Conservation (phyloP, 2,888 invertebrate genomes). For the Drosophila vallismaia region DNA sequence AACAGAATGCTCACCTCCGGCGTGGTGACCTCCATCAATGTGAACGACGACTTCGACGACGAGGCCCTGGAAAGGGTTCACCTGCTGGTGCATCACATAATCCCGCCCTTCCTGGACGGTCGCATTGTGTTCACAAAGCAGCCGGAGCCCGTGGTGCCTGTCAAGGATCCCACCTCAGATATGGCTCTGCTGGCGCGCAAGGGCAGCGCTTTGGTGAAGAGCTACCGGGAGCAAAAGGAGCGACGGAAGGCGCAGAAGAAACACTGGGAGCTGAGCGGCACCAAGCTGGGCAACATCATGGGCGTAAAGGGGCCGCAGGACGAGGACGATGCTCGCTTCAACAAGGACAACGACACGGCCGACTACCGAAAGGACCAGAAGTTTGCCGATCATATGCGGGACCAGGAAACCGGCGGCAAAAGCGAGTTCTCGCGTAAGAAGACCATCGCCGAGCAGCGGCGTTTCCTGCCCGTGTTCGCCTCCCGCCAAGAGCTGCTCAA, state of each 20-base stretch:
- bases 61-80: slow-evolving; percentile 97
- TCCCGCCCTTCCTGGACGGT: slow-evolving; percentile 99
- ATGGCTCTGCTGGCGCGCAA: slow-evolving; percentile 98
- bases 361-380: slow-evolving; percentile 97
- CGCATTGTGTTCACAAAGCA: slow-evolving; percentile 99
- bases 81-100: slow-evolving; percentile 97
- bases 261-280: slow-evolving; percentile 99
- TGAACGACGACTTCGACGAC: slow-evolving; percentile 97
- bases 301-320: slow-evolving; percentile 94
- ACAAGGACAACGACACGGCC: slow-evolving; percentile 88
- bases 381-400: slow-evolving; percentile 97
- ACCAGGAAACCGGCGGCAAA: slow-evolving; percentile 86
- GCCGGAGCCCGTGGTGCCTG: slow-evolving; percentile 99
- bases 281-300: slow-evolving; percentile 94
- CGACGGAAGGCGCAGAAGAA: slow-evolving; percentile 98
- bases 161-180: slow-evolving; percentile 97
- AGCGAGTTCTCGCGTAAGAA: slow-evolving; percentile 95
- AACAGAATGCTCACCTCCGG: slow-evolving; percentile 98
- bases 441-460: slow-evolving; percentile 93
- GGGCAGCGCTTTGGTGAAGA: slow-evolving; percentile 95
- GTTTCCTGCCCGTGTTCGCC: slow-evolving; percentile 97
- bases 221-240: slow-evolving; percentile 97
- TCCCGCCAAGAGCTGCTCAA: slow-evolving; percentile 96
- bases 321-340: slow-evolving; percentile 88
- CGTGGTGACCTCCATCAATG: slow-evolving; percentile 94